Evolutionary conservation across 1,140 invertebrate species (phyloP).

Genomic region (Leptinotarsa texana): DNA sequence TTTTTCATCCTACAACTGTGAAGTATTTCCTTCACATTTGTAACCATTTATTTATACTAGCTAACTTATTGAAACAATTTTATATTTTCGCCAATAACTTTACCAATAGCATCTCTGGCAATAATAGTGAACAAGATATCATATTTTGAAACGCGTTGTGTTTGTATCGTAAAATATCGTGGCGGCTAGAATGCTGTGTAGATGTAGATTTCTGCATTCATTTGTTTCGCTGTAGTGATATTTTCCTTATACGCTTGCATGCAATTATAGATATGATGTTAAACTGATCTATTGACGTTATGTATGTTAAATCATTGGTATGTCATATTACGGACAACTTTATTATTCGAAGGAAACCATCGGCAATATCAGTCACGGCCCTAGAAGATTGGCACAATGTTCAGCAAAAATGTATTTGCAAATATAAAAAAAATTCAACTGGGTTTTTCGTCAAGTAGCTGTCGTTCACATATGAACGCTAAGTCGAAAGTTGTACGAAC

Average conservation of each 20-base stretch:
- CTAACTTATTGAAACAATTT: too few relatives aligned
- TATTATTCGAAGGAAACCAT: background rate
- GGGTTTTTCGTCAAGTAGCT: too few relatives aligned
- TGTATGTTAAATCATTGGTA: slow-evolving; percentile 22
- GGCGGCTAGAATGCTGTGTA: slow-evolving; percentile 24
- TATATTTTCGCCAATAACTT: too few relatives aligned
- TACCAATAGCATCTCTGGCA: background rate
- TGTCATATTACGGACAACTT: slow-evolving; percentile 29
- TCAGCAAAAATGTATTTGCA: too few relatives aligned
- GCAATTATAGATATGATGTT: slow-evolving; percentile 36
- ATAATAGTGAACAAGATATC: background rate
- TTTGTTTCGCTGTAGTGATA: slow-evolving; percentile 33
- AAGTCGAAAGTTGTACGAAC: too few relatives aligned
- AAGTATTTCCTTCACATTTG: too few relatives aligned
- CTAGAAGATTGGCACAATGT: too few relatives aligned
- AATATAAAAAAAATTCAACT: too few relatives aligned
- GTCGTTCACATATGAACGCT: too few relatives aligned
- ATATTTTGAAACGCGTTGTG: slow-evolving; percentile 1
- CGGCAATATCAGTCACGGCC: background rate
- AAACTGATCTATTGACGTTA: slow-evolving; percentile 19
- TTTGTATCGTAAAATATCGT: background rate
- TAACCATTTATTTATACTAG: too few relatives aligned
- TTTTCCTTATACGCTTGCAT: slow-evolving; percentile 34
- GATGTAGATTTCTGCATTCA: slow-evolving; percentile 29
- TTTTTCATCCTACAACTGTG: too few relatives aligned